Percentiles rank a stretch among this genome's conserved stretches.
These are phyloP conservation scores for Fratercula arctica DNA, from an alignment of 2,797 vertebrate genomes.

Conservation along the genomic window DNA sequence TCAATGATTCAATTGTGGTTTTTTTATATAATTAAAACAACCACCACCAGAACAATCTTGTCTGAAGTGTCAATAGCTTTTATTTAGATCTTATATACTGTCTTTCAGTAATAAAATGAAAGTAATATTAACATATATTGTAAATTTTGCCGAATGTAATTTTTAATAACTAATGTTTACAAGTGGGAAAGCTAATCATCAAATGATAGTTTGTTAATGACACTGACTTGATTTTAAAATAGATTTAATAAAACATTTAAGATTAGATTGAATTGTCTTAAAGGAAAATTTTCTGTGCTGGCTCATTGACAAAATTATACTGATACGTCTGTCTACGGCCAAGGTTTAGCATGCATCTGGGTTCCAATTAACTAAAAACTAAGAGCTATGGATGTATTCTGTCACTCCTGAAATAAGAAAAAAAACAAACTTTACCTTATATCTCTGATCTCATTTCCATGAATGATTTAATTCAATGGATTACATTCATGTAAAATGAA, in stretches of 20 bases:
- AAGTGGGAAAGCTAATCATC: background rate
- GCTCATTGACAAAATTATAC: background rate
- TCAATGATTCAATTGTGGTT: accelerated
- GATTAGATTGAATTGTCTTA: background rate
- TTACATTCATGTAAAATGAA: background rate
- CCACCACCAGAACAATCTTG: background rate
- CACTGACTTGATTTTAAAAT: background rate
- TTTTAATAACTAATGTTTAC: conserved; percentile 11
- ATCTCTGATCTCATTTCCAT: background rate
- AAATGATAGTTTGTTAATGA: background rate
- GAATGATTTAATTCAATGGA: background rate
- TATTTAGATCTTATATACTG: background rate
- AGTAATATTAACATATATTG: background rate
- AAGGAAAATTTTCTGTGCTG: background rate
- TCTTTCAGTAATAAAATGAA: background rate
- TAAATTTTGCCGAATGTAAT: background rate
- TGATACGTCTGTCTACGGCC: background rate
- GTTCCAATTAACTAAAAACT: background rate
- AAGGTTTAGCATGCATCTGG: background rate
- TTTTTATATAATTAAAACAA: background rate
- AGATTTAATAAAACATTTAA: conserved; percentile 5
- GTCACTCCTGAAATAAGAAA: background rate
- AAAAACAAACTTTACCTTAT: background rate
- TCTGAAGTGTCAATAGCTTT: background rate
- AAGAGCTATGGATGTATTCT: background rate